phyloP scores from a whole-genome alignment of 2,113 vertebrate species.

The Octodon degus region DNA sequence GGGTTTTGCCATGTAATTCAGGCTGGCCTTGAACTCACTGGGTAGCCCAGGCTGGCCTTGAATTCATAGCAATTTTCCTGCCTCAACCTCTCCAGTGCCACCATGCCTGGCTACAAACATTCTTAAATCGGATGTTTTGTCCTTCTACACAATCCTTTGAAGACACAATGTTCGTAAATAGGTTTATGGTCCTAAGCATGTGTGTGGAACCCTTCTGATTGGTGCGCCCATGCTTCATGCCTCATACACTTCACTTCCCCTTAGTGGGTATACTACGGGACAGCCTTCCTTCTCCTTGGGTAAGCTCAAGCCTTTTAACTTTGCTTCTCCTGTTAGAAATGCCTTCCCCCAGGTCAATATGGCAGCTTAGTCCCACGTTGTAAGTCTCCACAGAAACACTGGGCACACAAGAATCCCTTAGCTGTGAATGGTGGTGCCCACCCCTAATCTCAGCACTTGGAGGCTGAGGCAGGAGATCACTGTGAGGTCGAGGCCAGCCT shows the following conservation, averaged over 20 bases:
- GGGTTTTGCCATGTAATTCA: not conserved
- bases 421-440: not conserved
- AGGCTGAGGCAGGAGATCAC: too few species aligned
- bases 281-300: not conserved
- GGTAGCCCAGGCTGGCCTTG: not conserved
- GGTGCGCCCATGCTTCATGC: not conserved
- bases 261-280: not conserved
- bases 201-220: accelerated
- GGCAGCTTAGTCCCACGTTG: not conserved
- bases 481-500: too few species aligned
- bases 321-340: not conserved
- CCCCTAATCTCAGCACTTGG: not conserved
- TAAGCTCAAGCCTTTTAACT: not conserved
- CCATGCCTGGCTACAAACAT: not conserved
- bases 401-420: not conserved
- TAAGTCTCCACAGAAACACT: not conserved
- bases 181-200: not conserved
- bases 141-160: not conserved
- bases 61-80: not conserved
- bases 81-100: not conserved
- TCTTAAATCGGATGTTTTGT: not conserved
- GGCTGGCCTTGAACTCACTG: not conserved
- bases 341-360: not conserved
- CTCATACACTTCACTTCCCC: not conserved
- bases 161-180: not conserved